phyloP scores from a whole-genome alignment of 2,888 invertebrate genomes.

The Mechanitis messenoides region DNA sequence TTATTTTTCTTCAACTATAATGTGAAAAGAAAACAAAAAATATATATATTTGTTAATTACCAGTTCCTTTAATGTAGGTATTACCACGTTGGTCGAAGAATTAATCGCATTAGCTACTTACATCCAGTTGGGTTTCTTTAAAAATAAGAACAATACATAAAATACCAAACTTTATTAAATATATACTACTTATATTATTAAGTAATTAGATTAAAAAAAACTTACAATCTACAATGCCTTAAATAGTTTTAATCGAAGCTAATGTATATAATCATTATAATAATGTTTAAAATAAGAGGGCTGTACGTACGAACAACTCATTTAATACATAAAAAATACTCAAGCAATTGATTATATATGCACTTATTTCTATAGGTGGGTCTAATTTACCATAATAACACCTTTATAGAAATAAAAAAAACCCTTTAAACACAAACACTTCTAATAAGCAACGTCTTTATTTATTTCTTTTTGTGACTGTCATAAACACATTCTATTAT shows the following conservation, averaged over 20 bases:
- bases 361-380: constrained; percentile 2
- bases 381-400: neutral
- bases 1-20: too few relatives aligned
- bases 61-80: too few relatives aligned
- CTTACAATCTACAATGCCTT: constrained; percentile 54
- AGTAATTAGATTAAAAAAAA: constrained; percentile 42
- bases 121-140: too few relatives aligned
- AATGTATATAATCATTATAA: neutral
- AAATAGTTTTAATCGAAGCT: constrained; percentile 30
- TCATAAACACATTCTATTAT: too few relatives aligned
- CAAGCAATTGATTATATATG: neutral
- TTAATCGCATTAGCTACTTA: too few relatives aligned
- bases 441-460: neutral
- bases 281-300: neutral
- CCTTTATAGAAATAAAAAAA: constrained; percentile 1
- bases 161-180: constrained; percentile 40
- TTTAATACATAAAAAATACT: neutral
- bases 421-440: neutral
- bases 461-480: neutral
- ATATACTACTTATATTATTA: constrained; percentile 17
- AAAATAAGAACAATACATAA: constrained; percentile 22
- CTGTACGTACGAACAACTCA: neutral
- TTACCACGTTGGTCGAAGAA: too few relatives aligned
- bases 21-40: too few relatives aligned
- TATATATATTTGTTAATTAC: too few relatives aligned